phyloP scores from a whole-genome alignment of 2,888 invertebrate genomes.

The Pseudococcus jackbeardsleyi region DNA sequence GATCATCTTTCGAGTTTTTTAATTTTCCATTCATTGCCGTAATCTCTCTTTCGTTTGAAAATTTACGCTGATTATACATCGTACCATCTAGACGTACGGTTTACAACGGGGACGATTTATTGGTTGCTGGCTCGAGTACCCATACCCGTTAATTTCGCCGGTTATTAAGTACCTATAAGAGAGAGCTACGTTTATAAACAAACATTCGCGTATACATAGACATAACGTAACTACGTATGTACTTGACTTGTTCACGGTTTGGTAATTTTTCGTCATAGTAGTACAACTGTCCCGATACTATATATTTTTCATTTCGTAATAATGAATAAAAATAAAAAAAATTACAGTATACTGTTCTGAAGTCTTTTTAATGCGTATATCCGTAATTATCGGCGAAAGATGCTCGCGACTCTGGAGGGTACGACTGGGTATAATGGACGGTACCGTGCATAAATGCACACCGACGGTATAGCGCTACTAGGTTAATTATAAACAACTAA shows the following conservation, averaged over 20 bases:
- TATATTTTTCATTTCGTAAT: not conserved
- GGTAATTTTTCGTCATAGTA: not conserved
- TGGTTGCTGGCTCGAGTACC: constrained; percentile 4
- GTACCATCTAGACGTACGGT: not conserved
- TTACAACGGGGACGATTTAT: not conserved
- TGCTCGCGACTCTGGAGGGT: not conserved
- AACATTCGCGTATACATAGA: not conserved
- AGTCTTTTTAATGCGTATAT: not conserved
- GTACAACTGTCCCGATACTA: not conserved
- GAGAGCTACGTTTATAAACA: not conserved
- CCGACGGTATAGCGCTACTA: constrained; percentile 36
- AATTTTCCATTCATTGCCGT: not conserved
- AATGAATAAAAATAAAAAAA: not conserved
- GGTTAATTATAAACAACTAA: constrained; percentile 62
- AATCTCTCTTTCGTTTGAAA: not conserved
- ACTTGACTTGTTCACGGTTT: constrained; percentile 1
- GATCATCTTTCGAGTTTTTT: no score
- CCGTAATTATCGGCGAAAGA: not conserved
- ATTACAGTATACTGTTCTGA: not conserved
- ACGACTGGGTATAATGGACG: not conserved
- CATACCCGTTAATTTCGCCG: not conserved
- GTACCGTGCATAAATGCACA: not conserved
- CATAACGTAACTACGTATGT: not conserved
- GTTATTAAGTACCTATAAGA: not conserved
- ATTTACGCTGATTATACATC: not conserved